Evolutionary conservation across 2,888 invertebrate species (phyloP), one percentile per base, ranked within the genome.

Genomic region (Autographa pulchrina): DNA sequence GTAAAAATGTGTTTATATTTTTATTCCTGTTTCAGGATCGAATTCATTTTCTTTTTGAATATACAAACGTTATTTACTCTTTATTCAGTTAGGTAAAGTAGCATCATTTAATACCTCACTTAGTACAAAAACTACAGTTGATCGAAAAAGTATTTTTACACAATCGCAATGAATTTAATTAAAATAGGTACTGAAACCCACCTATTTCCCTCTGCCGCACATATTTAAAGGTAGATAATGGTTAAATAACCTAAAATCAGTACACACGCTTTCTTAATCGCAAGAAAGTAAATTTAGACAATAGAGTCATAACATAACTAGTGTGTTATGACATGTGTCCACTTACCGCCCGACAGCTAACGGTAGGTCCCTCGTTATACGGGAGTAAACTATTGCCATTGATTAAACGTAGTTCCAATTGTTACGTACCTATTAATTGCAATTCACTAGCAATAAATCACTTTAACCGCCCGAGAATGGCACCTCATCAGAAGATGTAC

Each of bases 1-100:
- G 38, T 61, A 58, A 48, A 63, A 76, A 20, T 64, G 52, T 64
- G 38, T 38, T 11, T 41, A 7, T 25, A 25, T 25, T 25, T 25
- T 2, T 18, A 56, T 25, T 56, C 25, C 20, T 4, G 3, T 54
- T 54, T 8, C 11, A 11, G 4, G 25, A 8, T 56, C 18, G 20
- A 2, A 9, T 25, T 56, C n/a, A 4, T 54, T 54, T 54, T 20
- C 11, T 43, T 43, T 43, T 14, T 14, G 14, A 43, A 43, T 16
- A 5, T 16, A 43, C 14, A 43, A 43, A 35, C 35, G 8, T 43
- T 9, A 41, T 41, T 7, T 9, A 41, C 13, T 43, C 43, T 13
- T 43, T 43, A n/a, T 43, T 16, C 6, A 32, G 6, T 32, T 32
- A 32, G 25, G 25, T 25, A 25, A 35, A 5, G 35, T 35, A 35